Conservation (phyloP, 1,140 invertebrate genomes). For the Heliconius eleuchia region DNA sequence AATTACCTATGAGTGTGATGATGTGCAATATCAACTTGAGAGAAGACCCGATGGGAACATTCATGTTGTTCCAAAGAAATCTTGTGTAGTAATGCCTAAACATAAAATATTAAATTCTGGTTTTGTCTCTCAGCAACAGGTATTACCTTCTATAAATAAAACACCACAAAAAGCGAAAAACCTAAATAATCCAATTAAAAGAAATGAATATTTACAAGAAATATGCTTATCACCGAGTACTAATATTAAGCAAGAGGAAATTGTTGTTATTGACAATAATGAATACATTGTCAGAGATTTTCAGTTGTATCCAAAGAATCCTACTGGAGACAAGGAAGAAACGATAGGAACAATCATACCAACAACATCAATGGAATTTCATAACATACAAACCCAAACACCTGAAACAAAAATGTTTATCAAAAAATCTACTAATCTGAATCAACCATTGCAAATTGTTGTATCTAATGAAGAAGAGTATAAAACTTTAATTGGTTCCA, state of each 20-base stretch:
- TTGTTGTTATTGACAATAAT: constrained; percentile 81
- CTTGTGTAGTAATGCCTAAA: constrained; percentile 59
- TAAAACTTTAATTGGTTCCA: constrained; percentile 70
- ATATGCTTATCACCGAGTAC: constrained; percentile 24
- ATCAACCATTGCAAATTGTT: constrained; percentile 76
- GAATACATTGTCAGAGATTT: constrained; percentile 78
- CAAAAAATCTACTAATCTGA: constrained; percentile 58
- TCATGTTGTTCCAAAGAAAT: constrained; percentile 78
- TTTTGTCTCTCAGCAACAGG: constrained; percentile 41
- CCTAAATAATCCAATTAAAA: constrained; percentile 38
- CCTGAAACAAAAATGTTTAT: constrained; percentile 53
- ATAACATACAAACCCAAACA: constrained; percentile 44
- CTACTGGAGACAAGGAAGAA: constrained; percentile 43
- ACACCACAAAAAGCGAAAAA: constrained; percentile 45
- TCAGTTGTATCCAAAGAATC: constrained; percentile 55
- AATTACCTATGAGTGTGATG: constrained; percentile 60
- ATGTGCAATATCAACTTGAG: constrained; percentile 67
- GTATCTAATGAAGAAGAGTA: constrained; percentile 79
- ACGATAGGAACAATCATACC: constrained; percentile 45
- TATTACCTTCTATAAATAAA: constrained; percentile 26
- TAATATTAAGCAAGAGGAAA: constrained; percentile 75
- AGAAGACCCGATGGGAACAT: constrained; percentile 75
- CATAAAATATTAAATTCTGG: constrained; percentile 68
- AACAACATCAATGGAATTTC: constrained; percentile 53
- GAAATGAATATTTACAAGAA: constrained; percentile 44